A percentile compares a stretch with the other conserved stretches of the same genome.
Conservation (phyloP, 2,888 invertebrate species). For the Philereme transversata region DNA sequence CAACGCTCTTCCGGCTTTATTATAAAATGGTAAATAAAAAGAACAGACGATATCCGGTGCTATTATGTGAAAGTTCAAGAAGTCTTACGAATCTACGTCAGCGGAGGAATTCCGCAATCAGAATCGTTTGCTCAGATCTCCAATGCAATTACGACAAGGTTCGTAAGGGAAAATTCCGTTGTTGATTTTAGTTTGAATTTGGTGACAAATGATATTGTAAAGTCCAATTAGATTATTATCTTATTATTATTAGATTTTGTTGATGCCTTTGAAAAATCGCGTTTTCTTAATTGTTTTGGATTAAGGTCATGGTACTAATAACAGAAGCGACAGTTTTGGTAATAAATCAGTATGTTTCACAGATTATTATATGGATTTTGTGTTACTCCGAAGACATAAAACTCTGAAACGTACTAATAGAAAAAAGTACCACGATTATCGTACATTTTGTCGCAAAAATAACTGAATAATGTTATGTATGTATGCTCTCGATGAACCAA, state of each 20-base stretch:
- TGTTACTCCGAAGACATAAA: no score
- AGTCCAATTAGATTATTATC: not conserved
- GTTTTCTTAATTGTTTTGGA: no score
- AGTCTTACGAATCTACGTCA: conserved; percentile 17
- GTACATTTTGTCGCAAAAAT: no score
- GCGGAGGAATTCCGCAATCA: conserved; percentile 18
- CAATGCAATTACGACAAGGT: conserved; percentile 4
- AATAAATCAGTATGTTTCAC: no score
- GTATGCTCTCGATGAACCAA: not conserved
- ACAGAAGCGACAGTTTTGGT: no score
- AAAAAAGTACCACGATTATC: no score
- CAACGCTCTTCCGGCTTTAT: conserved; percentile 8
- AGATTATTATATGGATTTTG: no score
- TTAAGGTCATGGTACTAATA: no score
- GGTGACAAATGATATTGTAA: not conserved
- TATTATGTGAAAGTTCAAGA: conserved; percentile 28
- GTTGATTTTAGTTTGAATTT: not conserved
- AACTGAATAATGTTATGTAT: no score
- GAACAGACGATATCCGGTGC: conserved; percentile 5
- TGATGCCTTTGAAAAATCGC: no score
- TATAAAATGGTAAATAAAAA: conserved; percentile 1
- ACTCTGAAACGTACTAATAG: no score
- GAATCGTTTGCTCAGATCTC: not conserved
- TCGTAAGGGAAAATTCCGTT: conserved; percentile 22
- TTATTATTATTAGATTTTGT: no score